Evolutionary conservation across 2,797 vertebrate genomes (phyloP), one percentile per base, ranked within the genome.

Genomic region (Austrolebias charrua): DNA sequence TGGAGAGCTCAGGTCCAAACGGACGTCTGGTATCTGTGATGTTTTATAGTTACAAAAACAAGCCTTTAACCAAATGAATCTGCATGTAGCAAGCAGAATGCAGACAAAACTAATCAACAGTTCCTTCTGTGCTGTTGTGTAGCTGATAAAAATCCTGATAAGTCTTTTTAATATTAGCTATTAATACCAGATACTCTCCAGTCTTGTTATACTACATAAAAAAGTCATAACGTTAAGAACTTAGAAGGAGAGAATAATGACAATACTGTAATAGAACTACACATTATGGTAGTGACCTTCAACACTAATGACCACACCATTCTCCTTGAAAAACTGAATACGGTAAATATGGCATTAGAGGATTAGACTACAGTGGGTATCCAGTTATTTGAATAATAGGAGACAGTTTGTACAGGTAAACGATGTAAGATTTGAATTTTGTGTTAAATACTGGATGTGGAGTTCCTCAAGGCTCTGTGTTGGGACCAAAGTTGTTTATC

Each of bases 1-100:
- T 70, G 33, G 68, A 72, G n/a, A 45, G 46, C 57, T 63, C 31
- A 60, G 59, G 29, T 29, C n/a, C 55, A 76, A 42, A 49, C 14
- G 20, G 55, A 8, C 14, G 24, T n/a, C 62, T 11, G 47, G 1
- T 10, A 35, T 64, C 45, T 63, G 43, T n/a, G 51, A 40, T 47
- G 50, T 46, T 46, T 67, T 46, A 45, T 55, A 66, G 50, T 63
- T 51, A 57, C n/a, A 61, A 28, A 48, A 47, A 63, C 7, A 5
- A 5, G 5, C 19, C 3, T n/a, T 29, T 55, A 70, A 62, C 64
- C 53, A 78, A 47, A 59, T 73, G 51, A 18, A 55, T 60, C 35
- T 50, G 52, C 20, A 45, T 50, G 55, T 18, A 31, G 38, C 14
- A 31, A 46, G 14, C 60, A n/a, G 28, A 52, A 2, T 43, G 16